phyloP scores from a whole-genome alignment of 2,113 vertebrate species.

The Pollimyrus isidori region DNA sequence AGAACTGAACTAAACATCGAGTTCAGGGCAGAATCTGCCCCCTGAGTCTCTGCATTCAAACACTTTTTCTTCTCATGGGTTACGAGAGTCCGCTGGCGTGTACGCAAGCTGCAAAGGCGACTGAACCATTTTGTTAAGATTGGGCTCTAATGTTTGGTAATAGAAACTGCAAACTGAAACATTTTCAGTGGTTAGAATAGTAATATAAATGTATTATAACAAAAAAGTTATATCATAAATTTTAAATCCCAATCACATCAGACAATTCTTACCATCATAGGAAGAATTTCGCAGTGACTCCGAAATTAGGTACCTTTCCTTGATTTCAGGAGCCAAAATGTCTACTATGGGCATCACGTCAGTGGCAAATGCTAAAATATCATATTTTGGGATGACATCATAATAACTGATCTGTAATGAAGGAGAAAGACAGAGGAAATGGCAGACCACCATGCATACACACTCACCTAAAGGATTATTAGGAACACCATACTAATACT shows the following conservation, averaged over 20 bases:
- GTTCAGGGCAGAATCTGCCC: not conserved
- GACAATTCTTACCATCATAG: slow-evolving; percentile 32
- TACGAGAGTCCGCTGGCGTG: not conserved
- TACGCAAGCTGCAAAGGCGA: not conserved
- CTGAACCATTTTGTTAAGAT: not conserved
- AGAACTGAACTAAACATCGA: not conserved
- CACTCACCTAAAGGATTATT: too few species aligned
- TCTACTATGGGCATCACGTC: slow-evolving; percentile 26
- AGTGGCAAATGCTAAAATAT: slow-evolving; percentile 55
- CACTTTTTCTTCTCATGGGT: not conserved
- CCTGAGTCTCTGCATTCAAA: not conserved
- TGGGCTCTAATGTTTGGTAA: not conserved
- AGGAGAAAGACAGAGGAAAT: not conserved
- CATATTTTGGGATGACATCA: slow-evolving; percentile 55
- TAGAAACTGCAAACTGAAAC: not conserved
- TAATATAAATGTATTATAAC: not conserved
- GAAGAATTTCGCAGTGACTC: not conserved
- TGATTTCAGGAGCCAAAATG: slow-evolving; percentile 30
- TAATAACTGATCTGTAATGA: slow-evolving; percentile 56
- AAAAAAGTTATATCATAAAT: not conserved
- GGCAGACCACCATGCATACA: not conserved
- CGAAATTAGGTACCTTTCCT: accelerated
- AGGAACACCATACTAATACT: too few species aligned
- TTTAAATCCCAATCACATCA: not conserved
- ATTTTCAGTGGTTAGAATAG: not conserved